Base-by-base conservation (phyloP, 2,888 invertebrate species). In the Hermaeophaga mercurialis region DNA sequence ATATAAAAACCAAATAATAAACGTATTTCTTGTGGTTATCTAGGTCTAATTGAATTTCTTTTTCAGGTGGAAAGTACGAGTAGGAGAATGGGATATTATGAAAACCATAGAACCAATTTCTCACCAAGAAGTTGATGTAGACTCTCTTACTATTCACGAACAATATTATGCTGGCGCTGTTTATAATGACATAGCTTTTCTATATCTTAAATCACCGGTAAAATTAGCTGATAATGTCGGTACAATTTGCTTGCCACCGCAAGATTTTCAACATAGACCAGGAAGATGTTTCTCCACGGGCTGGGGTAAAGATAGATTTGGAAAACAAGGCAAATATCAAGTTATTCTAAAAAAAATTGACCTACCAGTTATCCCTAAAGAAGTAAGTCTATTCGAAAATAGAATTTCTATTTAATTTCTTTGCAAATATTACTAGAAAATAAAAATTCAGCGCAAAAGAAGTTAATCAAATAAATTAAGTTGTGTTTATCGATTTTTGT, bases 61-160 rank as follows among this genome's bases (percentile, higher is more conserved):
- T 41, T 41, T 24, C 7, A 43, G 43, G 1, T 43, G 22, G 52
- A 69, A 69, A 61, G 78, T 85, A 2, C 80, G 91, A 1, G 86
- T 88, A 0, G 91, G 91, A 0, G 91, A 91, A 73, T 91, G 91
- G 91, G 91, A 91, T 77, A 87, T 90, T 0, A 88, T 89, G 75
- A 88, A 88, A 0, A 79, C 78, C 0, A 84, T 84, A 36, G 91
- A 91, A 72, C 79, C 45, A 1, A 41, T 45, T 26, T 54, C 56
- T 1, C 44, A 83, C 64, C 85, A 88, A 70, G 90, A 90, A 11
- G 77, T 83, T 15, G 56, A 68, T 0, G 84, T 84, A 11, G 8
- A 44, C 11, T 19, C 43, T 7, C 17, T 58, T 2, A 49, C 12
- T 22, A 43, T 50, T 14, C 73, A 74, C 58, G 63, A 67, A 1